Evolutionary conservation across 2,888 invertebrate genomes (phyloP), one percentile per base, ranked within the genome.

Genomic region (Alentia gelatinosa): DNA sequence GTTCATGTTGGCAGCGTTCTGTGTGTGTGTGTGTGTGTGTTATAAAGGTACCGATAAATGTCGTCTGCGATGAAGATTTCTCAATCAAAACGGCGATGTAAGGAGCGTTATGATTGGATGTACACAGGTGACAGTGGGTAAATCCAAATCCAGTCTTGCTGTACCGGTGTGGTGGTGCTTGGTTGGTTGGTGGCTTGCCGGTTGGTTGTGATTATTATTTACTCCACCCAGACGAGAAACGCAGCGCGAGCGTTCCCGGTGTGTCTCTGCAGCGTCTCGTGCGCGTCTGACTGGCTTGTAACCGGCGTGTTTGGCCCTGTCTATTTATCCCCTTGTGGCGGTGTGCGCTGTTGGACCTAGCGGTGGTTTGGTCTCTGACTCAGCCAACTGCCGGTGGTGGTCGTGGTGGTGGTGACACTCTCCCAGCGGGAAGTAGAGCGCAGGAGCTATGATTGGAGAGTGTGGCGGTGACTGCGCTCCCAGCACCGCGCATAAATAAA

Each of bases 1-100:
- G 86, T 86, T 86, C 86, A 86, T 86, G 26, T 1, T 86, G 47
- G 3, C 23, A 23, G n/a, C n/a, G n/a, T n/a, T n/a, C n/a, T n/a
- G n/a, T n/a, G n/a, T n/a, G 15, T 79, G 9, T 79, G 47, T 12
- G 19, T 47, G 9, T 47, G 19, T n/a, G n/a, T n/a, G n/a, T n/a
- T n/a, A n/a, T n/a, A n/a, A n/a, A n/a, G n/a, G n/a, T n/a, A n/a
- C n/a, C n/a, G n/a, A n/a, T n/a, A n/a, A n/a, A n/a, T n/a, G n/a
- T n/a, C n/a, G n/a, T n/a, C n/a, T n/a, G n/a, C n/a, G n/a, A n/a
- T n/a, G n/a, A n/a, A n/a, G n/a, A n/a, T n/a, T n/a, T n/a, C n/a
- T n/a, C n/a, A n/a, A n/a, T n/a, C n/a, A n/a, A n/a, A n/a, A n/a
- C n/a, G n/a, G n/a, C n/a, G n/a, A n/a, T n/a, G n/a, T n/a, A n/a